Base-by-base conservation (phyloP, 1,140 invertebrate species). In the Rhynchophorus ferrugineus region DNA sequence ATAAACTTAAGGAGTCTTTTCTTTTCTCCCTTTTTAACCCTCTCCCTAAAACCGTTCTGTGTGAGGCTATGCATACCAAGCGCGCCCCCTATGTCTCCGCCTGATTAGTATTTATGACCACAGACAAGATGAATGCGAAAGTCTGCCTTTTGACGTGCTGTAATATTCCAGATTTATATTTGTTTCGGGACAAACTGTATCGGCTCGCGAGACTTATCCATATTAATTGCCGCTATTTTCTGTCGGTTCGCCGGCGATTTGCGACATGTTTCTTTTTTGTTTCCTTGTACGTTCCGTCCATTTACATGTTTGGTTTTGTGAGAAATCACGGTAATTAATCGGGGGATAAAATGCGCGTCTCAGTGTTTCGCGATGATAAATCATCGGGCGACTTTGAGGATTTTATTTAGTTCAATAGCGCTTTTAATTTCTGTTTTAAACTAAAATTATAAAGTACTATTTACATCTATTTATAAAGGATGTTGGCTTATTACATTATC, bases 231-330 rank as follows among this genome's bases (percentile, higher is more conserved):
- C n/a, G 16, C 34, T 14, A 14, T 36, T 36, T 36, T 36, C 16
- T 14, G n/a, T 3, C n/a, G 34, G 16, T 14, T 36, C 16, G 16
- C 34, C 16, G 11, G 11, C 2, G 34, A 11, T 13, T 36, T 36
- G n/a, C 34, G 16, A 36, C n/a, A 14, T 36, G 34, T 11, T 36
- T 36, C 16, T 36, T 11, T 14, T 36, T 36, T 13, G 34, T 36
- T 36, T 36, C n/a, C 16, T 36, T 36, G 3, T 11, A 14, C 16
- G 16, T 36, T 36, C n/a, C 5, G 11, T 36, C 3, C 16, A 11
- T 36, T 36, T 36, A 14, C 34, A 36, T 36, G 34, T 36, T 36
- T 49, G 48, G 34, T 42, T 49, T 49, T 49, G 38, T 36, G 35
- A 46, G 44, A n/a, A n/a, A n/a, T n/a, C n/a, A n/a, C n/a, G n/a